Base-by-base conservation (phyloP, 1,140 invertebrate genomes). In the Marisa cornuarietis region DNA sequence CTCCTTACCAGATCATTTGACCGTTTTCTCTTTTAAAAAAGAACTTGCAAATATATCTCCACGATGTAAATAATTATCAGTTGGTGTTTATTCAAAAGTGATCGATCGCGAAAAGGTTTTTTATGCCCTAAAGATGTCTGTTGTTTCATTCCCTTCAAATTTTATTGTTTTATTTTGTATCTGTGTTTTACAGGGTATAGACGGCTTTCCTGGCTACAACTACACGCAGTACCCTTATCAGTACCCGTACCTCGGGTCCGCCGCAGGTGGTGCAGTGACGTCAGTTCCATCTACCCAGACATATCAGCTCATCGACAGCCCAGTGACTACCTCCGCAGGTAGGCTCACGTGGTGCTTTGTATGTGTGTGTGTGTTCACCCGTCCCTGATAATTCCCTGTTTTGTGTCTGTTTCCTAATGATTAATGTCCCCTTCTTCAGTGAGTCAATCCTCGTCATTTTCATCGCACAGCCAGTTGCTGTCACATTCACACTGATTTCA, bases 211-310 rank as follows among this genome's bases (percentile, higher is more conserved):
- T 66, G 76, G 79, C 9, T 69, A 69, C 52, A 58, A 26, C 16
- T 58, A 51, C 13, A 22, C 71, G 11, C 63, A 79, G 20, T 82
- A 82, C 83, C 80, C 82, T 63, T 49, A 71, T 31, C 69, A 78
- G 75, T 82, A 80, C 79, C 83, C 88, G 18, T 87, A 85, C 79
- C 83, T 84, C 76, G 65, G 80, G 11, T 80, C 82, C 31, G 79
- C 80, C 49, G 73, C 79, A 42, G 72, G 69, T 42, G 80, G 71
- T 20, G 49, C 75, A 18, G 77, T 80, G 31, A 76, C 82, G 61
- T 76, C 82, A 72, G 81, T 85, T 63, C 87, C 87, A 79, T 83
- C 85, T 31, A 87, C 84, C 71, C 87, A 88, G 81, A 86, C 86
- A 51, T 88, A 88, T 79, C 86, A 88, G 68, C 84, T 88, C 20